Percentiles rank a stretch among this genome's conserved stretches.
Evolutionary conservation across 2,113 vertebrate species (phyloP).

Genomic region (Nesoenas mayeri): DNA sequence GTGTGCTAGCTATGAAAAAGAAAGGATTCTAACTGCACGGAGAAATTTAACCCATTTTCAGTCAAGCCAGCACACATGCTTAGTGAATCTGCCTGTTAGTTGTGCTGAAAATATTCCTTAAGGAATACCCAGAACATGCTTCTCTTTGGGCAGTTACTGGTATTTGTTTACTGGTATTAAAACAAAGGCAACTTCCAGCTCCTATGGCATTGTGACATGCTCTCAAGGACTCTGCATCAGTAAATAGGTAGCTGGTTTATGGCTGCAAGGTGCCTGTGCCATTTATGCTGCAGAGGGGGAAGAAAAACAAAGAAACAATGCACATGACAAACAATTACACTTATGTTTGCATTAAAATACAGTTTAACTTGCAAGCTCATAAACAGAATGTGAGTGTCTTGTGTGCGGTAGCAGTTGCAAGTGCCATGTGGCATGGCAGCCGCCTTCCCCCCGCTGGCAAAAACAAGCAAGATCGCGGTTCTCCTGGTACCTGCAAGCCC

Average conservation of each 20-base stretch:
- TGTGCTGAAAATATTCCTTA: not conserved
- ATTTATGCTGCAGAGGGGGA: accelerated
- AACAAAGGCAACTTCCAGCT: not conserved
- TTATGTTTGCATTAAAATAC: not conserved
- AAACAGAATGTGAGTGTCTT: not conserved
- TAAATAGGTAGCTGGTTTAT: not conserved
- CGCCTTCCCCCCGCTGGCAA: not conserved
- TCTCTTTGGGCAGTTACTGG: not conserved
- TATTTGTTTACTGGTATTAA: not conserved
- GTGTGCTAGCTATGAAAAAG: no score
- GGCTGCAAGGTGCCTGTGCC: not conserved
- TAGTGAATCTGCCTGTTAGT: not conserved
- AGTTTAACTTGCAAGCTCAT: not conserved
- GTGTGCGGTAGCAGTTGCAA: not conserved
- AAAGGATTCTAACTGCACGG: no score
- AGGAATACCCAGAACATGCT: not conserved
- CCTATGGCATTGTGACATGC: accelerated
- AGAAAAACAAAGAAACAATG: no score
- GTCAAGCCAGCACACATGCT: no score
- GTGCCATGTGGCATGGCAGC: constrained; percentile 5
- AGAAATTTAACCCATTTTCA: no score
- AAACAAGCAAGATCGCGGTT: not conserved
- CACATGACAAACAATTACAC: not conserved
- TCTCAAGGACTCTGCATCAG: accelerated
- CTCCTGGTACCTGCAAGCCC: not conserved